These are phyloP conservation scores for Hirudo medicinalis DNA, from an alignment of 1,140 invertebrate species.

Conservation along the genomic window DNA sequence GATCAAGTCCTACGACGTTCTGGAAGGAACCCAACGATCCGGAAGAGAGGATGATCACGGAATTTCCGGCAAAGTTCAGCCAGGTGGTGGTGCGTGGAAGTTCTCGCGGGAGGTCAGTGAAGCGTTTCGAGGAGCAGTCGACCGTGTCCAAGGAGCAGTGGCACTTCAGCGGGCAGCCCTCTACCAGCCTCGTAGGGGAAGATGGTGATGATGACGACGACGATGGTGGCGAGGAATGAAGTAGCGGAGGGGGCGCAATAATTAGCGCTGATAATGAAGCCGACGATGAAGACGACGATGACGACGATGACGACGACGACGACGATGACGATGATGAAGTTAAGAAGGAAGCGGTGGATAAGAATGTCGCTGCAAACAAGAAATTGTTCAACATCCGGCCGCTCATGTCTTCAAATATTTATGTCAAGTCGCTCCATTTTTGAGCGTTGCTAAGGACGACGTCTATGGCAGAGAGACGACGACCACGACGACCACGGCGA, in stretches of 20 bases:
- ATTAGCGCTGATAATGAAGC: background rate
- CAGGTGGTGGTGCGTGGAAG: slow-evolving; percentile 9
- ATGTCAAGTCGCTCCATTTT: too few species aligned
- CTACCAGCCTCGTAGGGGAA: background rate
- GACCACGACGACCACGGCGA: background rate
- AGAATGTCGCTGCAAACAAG: too few species aligned
- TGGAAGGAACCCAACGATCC: slow-evolving; percentile 12
- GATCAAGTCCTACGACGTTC: slow-evolving; percentile 22
- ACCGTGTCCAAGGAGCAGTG: background rate
- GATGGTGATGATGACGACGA: background rate
- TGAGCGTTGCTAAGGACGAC: too few species aligned
- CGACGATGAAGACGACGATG: background rate
- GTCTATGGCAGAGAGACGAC: background rate
- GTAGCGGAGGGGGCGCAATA: background rate
- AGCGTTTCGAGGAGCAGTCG: slow-evolving; percentile 7
- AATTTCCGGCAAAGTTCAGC: slow-evolving; percentile 20
- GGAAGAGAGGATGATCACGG: slow-evolving; percentile 11
- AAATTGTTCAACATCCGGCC: too few species aligned
- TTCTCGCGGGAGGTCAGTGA: slow-evolving; percentile 19
- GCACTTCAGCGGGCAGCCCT: background rate
- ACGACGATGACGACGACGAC: background rate
- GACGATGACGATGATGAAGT: background rate
- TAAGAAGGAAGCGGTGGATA: too few species aligned
- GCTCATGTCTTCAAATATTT: too few species aligned
- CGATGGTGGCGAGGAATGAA: background rate